Evolutionary conservation across 2,888 invertebrate genomes (phyloP), one percentile per base, ranked within the genome.

Genomic region (Uloborus plumipes): DNA sequence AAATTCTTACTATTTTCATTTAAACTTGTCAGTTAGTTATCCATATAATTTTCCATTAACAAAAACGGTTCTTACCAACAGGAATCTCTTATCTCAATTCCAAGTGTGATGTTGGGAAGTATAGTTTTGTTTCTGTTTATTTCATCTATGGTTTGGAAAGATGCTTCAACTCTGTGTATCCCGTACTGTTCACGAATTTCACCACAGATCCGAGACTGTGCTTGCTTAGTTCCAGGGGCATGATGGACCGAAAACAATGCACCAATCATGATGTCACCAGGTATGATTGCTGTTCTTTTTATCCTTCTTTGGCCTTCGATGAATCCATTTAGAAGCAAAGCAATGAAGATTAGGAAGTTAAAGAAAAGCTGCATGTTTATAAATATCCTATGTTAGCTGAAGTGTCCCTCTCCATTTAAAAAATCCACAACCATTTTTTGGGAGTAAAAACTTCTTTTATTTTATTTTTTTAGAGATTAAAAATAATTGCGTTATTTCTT

Each of bases 31-130:
- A n/a, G n/a, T n/a, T n/a, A n/a, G n/a, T n/a, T n/a, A n/a, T n/a
- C n/a, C n/a, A n/a, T n/a, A n/a, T n/a, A n/a, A n/a, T n/a, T n/a
- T n/a, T n/a, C n/a, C n/a, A 26, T 39, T 39, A 39, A 39, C 11
- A 39, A 39, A 39, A 39, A 39, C 1, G 1, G 1, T 39, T 11
- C 39, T 39, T 9, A 39, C 94, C 94, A 94, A 89, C 94, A 95
- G 31, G 94, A 93, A 89, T 95, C 94, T 3, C 94, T 90, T 84
- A 94, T 93, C 88, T 94, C 94, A 75, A 93, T 91, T 39, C 94
- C 94, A 16, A 93, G 88, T 1, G 89, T 90, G 70, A 92, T 90
- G 84, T 89, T 89, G 11, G 92, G 92, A 80, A 93, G 89, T 79
- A 93, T 90, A 64, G 89, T 88, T 0, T 89, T 88, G 86, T 92